Conservation (phyloP, 1,140 invertebrate genomes). For the Drosophila guanche region DNA sequence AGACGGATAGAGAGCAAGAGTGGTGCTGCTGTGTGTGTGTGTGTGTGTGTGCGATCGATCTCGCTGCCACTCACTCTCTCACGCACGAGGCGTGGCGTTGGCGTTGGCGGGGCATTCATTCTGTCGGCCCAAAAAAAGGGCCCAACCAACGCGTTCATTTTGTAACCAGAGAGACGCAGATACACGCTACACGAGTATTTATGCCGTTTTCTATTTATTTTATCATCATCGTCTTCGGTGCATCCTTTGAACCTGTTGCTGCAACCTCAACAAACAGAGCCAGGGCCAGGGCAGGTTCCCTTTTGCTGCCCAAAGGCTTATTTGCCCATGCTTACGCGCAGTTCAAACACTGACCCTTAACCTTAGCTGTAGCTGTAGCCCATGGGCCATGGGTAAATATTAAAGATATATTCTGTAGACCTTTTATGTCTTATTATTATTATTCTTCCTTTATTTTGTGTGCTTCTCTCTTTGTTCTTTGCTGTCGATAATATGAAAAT, state of each 20-base stretch:
- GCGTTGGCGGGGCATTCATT: conserved; percentile 39
- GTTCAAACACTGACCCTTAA: conserved; percentile 75
- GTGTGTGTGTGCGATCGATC: conserved; percentile 4
- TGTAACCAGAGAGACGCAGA: too few species aligned
- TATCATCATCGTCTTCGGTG: conserved; percentile 13
- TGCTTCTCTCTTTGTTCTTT: conserved; percentile 42
- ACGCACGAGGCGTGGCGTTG: conserved; percentile 56
- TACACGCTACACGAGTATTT: too few species aligned
- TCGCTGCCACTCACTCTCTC: conserved; percentile 1
- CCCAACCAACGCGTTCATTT: too few species aligned
- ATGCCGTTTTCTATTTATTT: conserved; percentile 6
- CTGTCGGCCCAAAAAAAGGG: neutral
- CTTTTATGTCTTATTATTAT: too few species aligned
- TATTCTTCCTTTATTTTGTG: conserved; percentile 46
- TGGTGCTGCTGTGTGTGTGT: conserved; percentile 3
- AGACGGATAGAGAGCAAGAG: conserved; percentile 27
- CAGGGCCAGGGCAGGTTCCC: conserved; percentile 60
- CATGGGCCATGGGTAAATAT: conserved; percentile 57
- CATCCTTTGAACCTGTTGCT: conserved; percentile 80
- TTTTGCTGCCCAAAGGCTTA: conserved; percentile 69
- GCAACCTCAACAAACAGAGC: conserved; percentile 73
- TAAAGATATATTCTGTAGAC: neutral
- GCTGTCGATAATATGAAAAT: conserved; percentile 63
- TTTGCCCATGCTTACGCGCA: conserved; percentile 65
- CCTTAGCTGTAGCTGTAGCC: conserved; percentile 24